phyloP scores from a whole-genome alignment of 64 coral and sea anemone species.

The Pocillopora verrucosa region DNA sequence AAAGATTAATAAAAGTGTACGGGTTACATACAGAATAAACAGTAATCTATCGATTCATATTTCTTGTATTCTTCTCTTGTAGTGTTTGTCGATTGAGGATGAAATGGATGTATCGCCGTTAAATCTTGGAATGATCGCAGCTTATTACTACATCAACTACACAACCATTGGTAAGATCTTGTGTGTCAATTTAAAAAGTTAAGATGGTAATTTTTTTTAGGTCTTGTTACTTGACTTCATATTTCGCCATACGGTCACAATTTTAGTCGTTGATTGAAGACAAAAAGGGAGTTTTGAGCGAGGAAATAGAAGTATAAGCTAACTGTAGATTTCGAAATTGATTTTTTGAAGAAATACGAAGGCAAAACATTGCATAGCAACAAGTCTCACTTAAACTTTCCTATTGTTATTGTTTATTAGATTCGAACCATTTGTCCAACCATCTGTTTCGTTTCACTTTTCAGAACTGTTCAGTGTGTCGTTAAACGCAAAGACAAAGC shows the following conservation, averaged over 20 bases:
- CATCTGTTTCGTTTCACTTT: background rate
- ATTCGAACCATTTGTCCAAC: background rate
- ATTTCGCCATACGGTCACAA: too few species aligned
- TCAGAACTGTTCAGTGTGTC: slow-evolving; percentile 93
- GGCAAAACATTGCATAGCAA: too few species aligned
- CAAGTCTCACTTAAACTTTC: too few species aligned
- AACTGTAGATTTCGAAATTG: too few species aligned
- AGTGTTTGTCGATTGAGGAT: slow-evolving; percentile 86
- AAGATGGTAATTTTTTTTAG: background rate
- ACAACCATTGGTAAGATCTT: slow-evolving; percentile 85
- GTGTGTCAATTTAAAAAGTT: background rate
- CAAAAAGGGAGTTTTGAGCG: too few species aligned
- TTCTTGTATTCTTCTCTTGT: background rate
- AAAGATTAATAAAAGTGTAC: too few species aligned
- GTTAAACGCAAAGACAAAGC: slow-evolving; percentile 87
- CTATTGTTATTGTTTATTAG: too few species aligned
- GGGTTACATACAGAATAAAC: background rate
- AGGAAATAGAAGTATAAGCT: too few species aligned
- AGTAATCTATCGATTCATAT: background rate
- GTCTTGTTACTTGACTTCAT: too few species aligned
- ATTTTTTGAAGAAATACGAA: too few species aligned
- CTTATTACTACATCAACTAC: slow-evolving; percentile 98
- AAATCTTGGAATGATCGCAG: slow-evolving; percentile 97
- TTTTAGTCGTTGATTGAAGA: too few species aligned
- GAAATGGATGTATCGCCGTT: slow-evolving; percentile 93